Evolutionary conservation across 2,113 vertebrate species (phyloP), one percentile per base, ranked within the genome.

Genomic region (Crotophaga sulcirostris): DNA sequence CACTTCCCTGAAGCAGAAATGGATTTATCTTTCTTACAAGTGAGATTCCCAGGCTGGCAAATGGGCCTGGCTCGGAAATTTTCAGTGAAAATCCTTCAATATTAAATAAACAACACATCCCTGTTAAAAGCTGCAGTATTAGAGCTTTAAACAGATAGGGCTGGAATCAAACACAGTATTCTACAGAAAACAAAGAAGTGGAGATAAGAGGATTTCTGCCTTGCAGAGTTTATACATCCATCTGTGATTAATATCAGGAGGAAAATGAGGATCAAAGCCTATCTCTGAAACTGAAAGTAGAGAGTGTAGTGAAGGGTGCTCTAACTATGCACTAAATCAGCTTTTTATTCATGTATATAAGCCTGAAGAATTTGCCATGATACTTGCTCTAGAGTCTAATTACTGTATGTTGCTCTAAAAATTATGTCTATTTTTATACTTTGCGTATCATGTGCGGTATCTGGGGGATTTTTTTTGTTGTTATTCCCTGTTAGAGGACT

Each of bases 161-260:
- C 6, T 93, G 64, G 69, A 79, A 96, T 62, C 52, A 75, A 45
- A 34, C 66, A 92, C 49, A 36, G 70, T 15, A 62, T 56, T 29
- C 72, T 84, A 82, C 56, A 88, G 74, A 69, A 93, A 91, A 89
- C 58, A 94, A 94, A 90, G 60, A 94, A 93, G 51, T 74, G 31
- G 55, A 89, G 89, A 94, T 94, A 96, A 96, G 93, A 96, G 95
- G 90, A 96, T 96, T 97, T 96, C 62, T 96, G 92, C 73, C 84
- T 89, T 90, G 47, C 80, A 68, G 76, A 93, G 44, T 93, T 92
- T 84, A 88, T 64, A 92, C 25, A 84, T 88, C 73, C 88, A 96
- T 80, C 93, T 93, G 90, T 89, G 88, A 95, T 96, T 94, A 96
- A 90, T 73, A 95, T 72, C 60, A 84, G 29, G 33, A 67, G 56